Conservation (phyloP, 2,888 invertebrate species). For the Caenorhabditis auriculariae region DNA sequence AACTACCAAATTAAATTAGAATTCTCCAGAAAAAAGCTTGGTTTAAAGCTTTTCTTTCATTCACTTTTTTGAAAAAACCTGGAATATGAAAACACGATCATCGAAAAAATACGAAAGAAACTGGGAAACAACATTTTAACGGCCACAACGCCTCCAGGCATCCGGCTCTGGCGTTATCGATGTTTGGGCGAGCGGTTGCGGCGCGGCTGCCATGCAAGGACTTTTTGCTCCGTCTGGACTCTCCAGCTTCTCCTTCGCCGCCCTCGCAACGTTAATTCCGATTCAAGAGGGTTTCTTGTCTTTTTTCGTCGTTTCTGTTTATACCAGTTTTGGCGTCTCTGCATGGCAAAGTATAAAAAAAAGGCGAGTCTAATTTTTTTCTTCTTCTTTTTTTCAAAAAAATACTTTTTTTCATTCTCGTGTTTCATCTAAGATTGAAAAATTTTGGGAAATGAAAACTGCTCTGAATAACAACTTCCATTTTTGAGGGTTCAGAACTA, state of each 20-base stretch:
- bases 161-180: no score
- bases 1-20: no score
- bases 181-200: background rate
- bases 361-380: constrained; percentile 13
- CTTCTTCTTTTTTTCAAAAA: background rate
- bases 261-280: constrained; percentile 1
- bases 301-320: background rate
- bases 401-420: background rate
- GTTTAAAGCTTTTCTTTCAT: no score
- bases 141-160: no score
- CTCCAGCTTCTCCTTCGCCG: constrained; percentile 2
- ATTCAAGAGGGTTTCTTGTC: constrained; percentile 3
- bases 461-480: no score
- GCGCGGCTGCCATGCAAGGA: background rate
- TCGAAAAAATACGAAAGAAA: no score
- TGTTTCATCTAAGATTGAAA: background rate
- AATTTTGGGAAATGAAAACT: no score
- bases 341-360: constrained; percentile 48
- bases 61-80: no score
- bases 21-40: no score
- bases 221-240: constrained; percentile 2
- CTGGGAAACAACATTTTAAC: no score
- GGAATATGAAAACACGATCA: no score
- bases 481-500: no score
- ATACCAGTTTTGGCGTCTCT: background rate